Evolutionary conservation across 2,888 invertebrate genomes (phyloP), one percentile per base, ranked within the genome.

Genomic region (Helicoverpa assulta): DNA sequence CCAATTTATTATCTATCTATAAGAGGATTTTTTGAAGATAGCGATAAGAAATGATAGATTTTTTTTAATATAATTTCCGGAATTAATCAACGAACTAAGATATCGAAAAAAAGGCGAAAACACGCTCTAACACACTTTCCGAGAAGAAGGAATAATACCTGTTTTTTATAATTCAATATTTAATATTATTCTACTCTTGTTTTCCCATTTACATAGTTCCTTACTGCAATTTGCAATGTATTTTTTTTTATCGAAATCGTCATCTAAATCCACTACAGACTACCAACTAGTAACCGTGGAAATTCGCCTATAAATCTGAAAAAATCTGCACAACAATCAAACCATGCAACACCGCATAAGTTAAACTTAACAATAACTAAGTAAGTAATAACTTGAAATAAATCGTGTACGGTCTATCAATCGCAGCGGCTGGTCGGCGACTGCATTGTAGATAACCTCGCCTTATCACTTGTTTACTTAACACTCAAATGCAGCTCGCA

Each of bases 391-490:
- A 66, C 54, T 61, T 64, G 14, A 57, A 65, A 72, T 67, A 77
- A 77, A 71, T 77, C 57, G 21, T 72, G 67, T 70, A 10, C 52
- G 52, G 84, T 64, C 80, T 83, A 80, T 79, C 85, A 87, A 88
- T 87, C 86, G 85, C 83, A 70, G 84, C 81, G 80, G 71, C 69
- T 76, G 76, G 80, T 81, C 85, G 84, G 88, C 87, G 86, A 90
- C 89, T 91, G 88, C 82, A 81, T 80, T 76, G 70, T 59, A 90
- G 95, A 95, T 94, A 94, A 93, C 93, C 92, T 90, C 88, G 86
- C 74, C 87, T 93, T 95, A 95, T 94, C 94, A 84, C 87, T 85
- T 91, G 90, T 91, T 92, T 90, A 91, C 91, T 92, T 91, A 93
- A 94, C 93, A 85, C 89, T 79, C 14, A 16, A 65, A 57, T 64